Evolutionary conservation across 2,888 invertebrate genomes (phyloP), one percentile per base, ranked within the genome.

Genomic region (Folsomia candida): DNA sequence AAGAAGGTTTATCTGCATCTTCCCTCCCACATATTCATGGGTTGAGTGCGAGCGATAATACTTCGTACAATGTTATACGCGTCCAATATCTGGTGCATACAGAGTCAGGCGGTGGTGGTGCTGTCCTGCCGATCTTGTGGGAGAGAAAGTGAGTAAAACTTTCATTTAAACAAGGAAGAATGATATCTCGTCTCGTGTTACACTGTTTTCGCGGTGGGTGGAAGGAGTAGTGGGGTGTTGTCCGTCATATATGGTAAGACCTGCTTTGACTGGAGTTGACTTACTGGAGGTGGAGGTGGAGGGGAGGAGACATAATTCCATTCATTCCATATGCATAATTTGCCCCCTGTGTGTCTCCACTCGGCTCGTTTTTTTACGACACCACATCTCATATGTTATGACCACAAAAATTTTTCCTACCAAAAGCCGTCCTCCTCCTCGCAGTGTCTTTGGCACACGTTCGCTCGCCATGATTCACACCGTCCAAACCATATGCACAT

Each of bases 301-400:
- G n/a, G n/a, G n/a, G n/a, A n/a, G 37, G 37, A 37, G 4, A 37
- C 6, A 37, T 4, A 14, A 37, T 37, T 37, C 37, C 37, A 37
- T 54, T 54, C 20, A 54, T 54, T 9, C 28, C n/a, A 28, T 61
- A 61, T 76, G 70, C 76, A 76, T 76, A 76, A 76, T 76, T 76
- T 76, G 76, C 76, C 76, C 73, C 76, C 76, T 76, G 76, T 73
- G 76, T 72, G n/a, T n/a, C n/a, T n/a, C n/a, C n/a, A n/a, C 73
- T 71, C 72, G 70, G 68, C 70, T 69, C 72, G 75, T 69, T 71
- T 76, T 76, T 76, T 76, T 76, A 73, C 61, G 61, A 61, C 61
- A 61, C 61, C 61, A 61, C 61, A 61, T 61, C 61, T 27, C 28
- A 26, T 28, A 18, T n/a, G 28, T 61, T 28, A 61, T 61, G 20